A percentile compares a stretch with the other conserved stretches of the same genome.
phyloP scores from a whole-genome alignment of 2,888 invertebrate genomes.

The Euproctis similis region DNA sequence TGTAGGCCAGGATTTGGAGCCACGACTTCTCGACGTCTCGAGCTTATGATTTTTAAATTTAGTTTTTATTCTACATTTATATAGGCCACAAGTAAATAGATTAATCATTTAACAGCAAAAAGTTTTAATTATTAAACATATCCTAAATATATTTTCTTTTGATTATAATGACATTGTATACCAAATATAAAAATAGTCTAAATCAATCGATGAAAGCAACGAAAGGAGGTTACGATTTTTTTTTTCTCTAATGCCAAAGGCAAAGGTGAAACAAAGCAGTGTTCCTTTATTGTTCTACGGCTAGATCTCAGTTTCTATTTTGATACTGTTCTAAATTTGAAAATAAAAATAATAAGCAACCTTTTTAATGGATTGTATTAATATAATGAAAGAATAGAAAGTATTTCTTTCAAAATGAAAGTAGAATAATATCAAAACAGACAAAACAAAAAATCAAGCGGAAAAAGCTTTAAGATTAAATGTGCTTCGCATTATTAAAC shows the following conservation, averaged over 20 bases:
- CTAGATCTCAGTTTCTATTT: conserved; percentile 9
- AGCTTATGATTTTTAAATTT: no score
- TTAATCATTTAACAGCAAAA: no score
- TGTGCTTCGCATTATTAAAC: conserved; percentile 4
- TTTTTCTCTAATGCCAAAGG: background rate
- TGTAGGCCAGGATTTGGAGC: no score
- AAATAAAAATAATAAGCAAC: conserved; percentile 3
- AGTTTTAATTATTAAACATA: no score
- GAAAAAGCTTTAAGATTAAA: conserved; percentile 1
- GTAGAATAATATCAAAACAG: conserved; percentile 3
- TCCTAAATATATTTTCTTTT: no score
- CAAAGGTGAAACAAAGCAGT: conserved; percentile 10
- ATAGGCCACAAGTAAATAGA: no score
- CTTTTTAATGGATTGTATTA: conserved; percentile 3
- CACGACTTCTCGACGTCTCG: no score
- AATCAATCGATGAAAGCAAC: conserved; percentile 3
- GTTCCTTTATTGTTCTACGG: conserved; percentile 4
- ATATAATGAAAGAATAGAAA: conserved; percentile 3
- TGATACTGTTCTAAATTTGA: conserved; percentile 2
- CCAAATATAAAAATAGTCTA: no score
- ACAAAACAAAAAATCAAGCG: conserved; percentile 3
- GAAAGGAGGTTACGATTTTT: conserved; percentile 4
- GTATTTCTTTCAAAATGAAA: conserved; percentile 2
- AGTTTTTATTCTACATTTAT: no score
- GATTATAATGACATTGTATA: no score